Evolutionary conservation across 2,888 invertebrate species (phyloP), one percentile per base, ranked within the genome.

Genomic region (Coelinius sp.): DNA sequence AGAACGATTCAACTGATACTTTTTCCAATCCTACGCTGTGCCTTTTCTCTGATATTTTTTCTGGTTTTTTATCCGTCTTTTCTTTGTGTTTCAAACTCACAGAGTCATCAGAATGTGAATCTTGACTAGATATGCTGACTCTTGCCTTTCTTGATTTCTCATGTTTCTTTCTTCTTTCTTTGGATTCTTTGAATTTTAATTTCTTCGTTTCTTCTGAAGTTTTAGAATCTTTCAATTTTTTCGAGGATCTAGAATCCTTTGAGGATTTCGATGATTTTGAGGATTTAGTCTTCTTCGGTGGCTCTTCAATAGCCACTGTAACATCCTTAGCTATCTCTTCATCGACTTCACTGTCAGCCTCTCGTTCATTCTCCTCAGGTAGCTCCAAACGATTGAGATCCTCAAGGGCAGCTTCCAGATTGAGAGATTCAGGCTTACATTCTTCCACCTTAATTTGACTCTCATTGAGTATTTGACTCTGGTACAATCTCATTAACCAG

Each of bases 401-500:
- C 8, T 35, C 10, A 1, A 59, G 20, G 0, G 59, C 59, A 59
- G 31, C 59, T 20, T 59, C 17, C 10, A 59, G 10, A 5, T 63
- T 20, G 5, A 41, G 20, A 12, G 62, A 12, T 6, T 35, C 14
- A 7, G n/a, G 31, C 17, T 17, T 22, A 8, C 12, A 7, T 20
- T 24, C 17, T 14, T 56, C 38, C 17, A 44, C 8, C 31, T 46
- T 52, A 14, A 38, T 62, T 12, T 62, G 71, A 62, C 71, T 75
- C 6, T 76, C 74, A 41, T 75, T 78, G 1, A 78, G 6, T 12
- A 74, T 41, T 35, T 83, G 81, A 70, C 81, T 84, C 35, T 77
- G 71, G 4, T 81, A 80, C 12, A 84, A 73, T 41, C 79, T 77
- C 10, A 79, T 46, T 7, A 83, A 68, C 81, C 83, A 82, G 5